Evolutionary conservation across 2,797 vertebrate genomes (phyloP).

Genomic region (Fistularia tabacaria): DNA sequence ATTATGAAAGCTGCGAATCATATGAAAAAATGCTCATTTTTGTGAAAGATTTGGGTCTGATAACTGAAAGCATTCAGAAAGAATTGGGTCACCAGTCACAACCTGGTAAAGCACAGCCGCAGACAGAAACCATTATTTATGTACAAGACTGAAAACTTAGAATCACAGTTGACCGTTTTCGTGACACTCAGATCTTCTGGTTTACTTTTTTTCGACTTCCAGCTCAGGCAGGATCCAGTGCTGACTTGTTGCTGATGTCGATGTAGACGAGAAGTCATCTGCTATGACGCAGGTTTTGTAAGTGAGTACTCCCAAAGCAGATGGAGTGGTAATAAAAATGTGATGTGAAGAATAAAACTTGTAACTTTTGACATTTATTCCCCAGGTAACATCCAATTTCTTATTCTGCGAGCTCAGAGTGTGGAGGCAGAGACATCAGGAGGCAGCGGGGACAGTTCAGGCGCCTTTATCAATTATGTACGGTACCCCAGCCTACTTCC

Average conservation of each 20-base stretch:
- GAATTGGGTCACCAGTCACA: slow-evolving; percentile 41
- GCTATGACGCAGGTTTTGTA: not conserved
- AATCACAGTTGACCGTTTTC: slow-evolving; percentile 12
- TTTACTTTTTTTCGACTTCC: not conserved
- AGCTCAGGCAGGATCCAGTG: not conserved
- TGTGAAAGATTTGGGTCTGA: not conserved
- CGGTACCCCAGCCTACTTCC: slow-evolving; percentile 32
- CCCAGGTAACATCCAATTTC: slow-evolving; percentile 8
- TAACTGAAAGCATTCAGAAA: not conserved
- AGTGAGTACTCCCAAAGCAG: not conserved
- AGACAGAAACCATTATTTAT: slow-evolving; percentile 47
- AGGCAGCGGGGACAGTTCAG: slow-evolving; percentile 41
- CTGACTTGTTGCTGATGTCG: not conserved
- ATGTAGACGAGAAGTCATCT: not conserved
- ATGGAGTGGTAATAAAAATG: not conserved
- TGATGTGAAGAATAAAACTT: not conserved
- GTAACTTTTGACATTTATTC: slow-evolving; percentile 18
- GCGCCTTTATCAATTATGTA: slow-evolving; percentile 64
- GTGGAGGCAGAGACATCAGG: slow-evolving; percentile 21
- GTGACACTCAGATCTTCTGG: not conserved
- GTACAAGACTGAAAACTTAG: slow-evolving; percentile 28
- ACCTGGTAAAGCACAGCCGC: slow-evolving; percentile 6
- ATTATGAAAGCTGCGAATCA: not conserved
- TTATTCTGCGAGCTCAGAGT: slow-evolving; percentile 2
- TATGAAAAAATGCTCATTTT: not conserved